A percentile compares a stretch with the other conserved stretches of the same genome.
These are phyloP conservation scores for Ambastaia sidthimunki DNA, from an alignment of 2,797 vertebrate genomes.

Conservation along the genomic window DNA sequence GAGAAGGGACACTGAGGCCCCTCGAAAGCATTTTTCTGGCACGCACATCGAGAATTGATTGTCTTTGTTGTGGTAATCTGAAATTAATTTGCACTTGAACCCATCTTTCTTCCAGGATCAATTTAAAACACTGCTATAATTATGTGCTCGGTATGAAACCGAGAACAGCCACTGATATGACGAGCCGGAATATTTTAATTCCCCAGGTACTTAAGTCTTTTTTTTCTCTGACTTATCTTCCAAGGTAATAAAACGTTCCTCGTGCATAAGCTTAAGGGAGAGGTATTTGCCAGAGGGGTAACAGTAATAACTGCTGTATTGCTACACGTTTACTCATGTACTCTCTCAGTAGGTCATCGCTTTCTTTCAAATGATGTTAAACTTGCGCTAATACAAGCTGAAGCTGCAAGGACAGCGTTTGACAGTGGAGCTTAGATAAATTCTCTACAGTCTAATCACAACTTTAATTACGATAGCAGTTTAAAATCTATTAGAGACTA, in stretches of 20 bases:
- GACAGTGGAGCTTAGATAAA: constrained; percentile 57
- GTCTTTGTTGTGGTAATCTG: constrained; percentile 99
- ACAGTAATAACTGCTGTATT: constrained; percentile 90
- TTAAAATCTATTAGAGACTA: constrained; percentile 79
- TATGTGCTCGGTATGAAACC: constrained; percentile 89
- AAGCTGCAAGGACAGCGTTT: constrained; percentile 70
- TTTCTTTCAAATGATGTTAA: constrained; percentile 85
- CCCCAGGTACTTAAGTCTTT: constrained; percentile 87
- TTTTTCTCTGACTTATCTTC: constrained; percentile 85
- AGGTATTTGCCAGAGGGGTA: constrained; percentile 96
- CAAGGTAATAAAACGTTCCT: constrained; percentile 96
- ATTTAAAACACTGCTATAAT: constrained; percentile 95
- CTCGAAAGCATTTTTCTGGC: constrained; percentile 88
- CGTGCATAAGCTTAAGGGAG: constrained; percentile 87
- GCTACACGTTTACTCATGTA: constrained; percentile 89
- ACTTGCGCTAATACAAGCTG: constrained; percentile 85
- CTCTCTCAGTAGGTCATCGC: constrained; percentile 88
- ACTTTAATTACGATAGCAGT: constrained; percentile 74
- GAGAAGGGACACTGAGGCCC: constrained; percentile 85
- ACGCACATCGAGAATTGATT: constrained; percentile 89
- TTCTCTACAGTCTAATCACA: constrained; percentile 65
- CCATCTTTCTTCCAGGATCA: constrained; percentile 98
- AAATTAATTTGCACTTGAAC: constrained; percentile 99
- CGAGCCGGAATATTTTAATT: constrained; percentile 92
- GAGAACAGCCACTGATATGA: constrained; percentile 91